Conservation (phyloP, 2,113 vertebrate species). For the Pelobates fuscus region DNA sequence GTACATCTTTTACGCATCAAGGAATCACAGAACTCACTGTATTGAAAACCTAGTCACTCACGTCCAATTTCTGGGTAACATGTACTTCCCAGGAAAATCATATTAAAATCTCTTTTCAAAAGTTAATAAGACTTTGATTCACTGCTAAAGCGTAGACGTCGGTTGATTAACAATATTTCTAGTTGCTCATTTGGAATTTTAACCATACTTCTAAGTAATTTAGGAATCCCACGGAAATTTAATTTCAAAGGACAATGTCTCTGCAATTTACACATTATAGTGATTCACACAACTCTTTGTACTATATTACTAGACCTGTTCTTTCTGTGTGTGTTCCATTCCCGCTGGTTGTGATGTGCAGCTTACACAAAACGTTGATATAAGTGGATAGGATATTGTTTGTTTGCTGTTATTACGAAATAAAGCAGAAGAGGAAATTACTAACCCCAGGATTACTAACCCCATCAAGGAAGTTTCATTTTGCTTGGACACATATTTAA, state of each 20-base stretch:
- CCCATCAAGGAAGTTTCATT: conserved; percentile 35
- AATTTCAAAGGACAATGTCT: background rate
- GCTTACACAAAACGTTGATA: conserved; percentile 18
- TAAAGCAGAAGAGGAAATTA: conserved; percentile 33
- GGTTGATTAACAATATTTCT: too few species aligned
- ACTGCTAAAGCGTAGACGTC: too few species aligned
- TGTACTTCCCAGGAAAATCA: too few species aligned
- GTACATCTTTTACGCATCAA: background rate
- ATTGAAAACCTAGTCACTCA: background rate
- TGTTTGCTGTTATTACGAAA: conserved; percentile 21
- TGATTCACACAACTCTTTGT: background rate
- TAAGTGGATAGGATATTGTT: conserved; percentile 19
- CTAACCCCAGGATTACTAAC: background rate
- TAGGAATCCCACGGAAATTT: background rate
- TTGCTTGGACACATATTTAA: conserved; percentile 14
- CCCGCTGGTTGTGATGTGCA: background rate
- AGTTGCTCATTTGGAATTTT: too few species aligned
- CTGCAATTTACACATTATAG: background rate
- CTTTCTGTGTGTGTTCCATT: background rate
- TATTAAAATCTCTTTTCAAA: too few species aligned
- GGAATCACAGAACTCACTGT: background rate
- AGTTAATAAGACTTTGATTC: too few species aligned
- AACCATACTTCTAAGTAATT: too few species aligned
- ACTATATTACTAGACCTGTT: background rate
- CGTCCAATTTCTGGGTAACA: too few species aligned